phyloP scores from a whole-genome alignment of 1,140 invertebrate species.

The Cyrtorhinus lividipennis region DNA sequence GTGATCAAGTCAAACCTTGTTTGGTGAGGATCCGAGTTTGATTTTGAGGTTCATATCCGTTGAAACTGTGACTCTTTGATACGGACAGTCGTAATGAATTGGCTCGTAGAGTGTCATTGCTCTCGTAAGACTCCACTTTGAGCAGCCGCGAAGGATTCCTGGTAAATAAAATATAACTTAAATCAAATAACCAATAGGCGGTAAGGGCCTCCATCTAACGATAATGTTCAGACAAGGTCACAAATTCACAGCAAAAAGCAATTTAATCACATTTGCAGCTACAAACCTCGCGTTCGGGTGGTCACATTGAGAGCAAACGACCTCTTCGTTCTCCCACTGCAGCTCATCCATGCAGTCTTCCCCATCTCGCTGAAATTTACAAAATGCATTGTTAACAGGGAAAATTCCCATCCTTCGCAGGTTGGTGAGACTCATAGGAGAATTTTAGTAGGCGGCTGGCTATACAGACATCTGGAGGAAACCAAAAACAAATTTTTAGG shows the following conservation, averaged over 20 bases:
- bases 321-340: conserved; percentile 10
- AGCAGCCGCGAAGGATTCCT: conserved; percentile 33
- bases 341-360: conserved; percentile 13
- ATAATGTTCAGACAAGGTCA: no score
- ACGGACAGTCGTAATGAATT: conserved; percentile 43
- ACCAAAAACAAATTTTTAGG: no score
- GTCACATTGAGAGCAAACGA: conserved; percentile 4
- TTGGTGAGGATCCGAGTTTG: conserved; percentile 45
- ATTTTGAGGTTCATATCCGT: conserved; percentile 46
- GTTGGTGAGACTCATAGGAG: no score
- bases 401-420: no score
- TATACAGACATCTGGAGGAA: no score
- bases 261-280: no score
- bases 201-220: no score
- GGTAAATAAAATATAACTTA: not conserved
- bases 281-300: conserved; percentile 5
- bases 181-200: no score
- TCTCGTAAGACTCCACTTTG: conserved; percentile 41
- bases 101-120: conserved; percentile 34
- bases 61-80: conserved; percentile 73
- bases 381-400: no score
- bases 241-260: no score
- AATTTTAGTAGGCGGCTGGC: no score
- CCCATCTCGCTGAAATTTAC: conserved; percentile 11
- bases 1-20: conserved; percentile 42